These are phyloP conservation scores for Microtus oregoni DNA, from an alignment of 2,113 vertebrate species.

Conservation along the genomic window DNA sequence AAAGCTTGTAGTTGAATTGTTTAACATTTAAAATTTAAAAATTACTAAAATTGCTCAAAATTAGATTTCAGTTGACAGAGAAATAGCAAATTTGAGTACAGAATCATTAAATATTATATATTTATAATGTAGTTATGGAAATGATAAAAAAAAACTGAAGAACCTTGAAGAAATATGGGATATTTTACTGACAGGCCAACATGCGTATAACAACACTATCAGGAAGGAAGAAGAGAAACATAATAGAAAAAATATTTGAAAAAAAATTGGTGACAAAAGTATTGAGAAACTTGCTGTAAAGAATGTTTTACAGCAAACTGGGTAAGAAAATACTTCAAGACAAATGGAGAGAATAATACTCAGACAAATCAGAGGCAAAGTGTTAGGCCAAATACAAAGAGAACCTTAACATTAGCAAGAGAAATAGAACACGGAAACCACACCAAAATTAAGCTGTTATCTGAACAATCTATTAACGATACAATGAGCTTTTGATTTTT, in stretches of 20 bases:
- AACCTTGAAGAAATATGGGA: neutral
- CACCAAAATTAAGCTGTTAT: slow-evolving; percentile 19
- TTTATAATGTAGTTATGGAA: neutral
- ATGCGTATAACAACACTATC: neutral
- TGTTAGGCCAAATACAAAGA: neutral
- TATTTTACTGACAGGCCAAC: neutral
- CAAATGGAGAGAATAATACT: neutral
- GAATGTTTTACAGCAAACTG: neutral
- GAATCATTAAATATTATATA: neutral
- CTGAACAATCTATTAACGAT: neutral
- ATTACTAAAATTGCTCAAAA: neutral
- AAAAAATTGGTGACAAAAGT: neutral
- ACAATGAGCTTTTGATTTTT: neutral
- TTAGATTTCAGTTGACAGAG: neutral
- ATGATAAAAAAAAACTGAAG: neutral
- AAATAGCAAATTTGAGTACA: neutral
- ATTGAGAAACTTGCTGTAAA: neutral
- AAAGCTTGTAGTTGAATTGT: neutral
- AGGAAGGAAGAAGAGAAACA: neutral
- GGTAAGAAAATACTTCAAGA: neutral
- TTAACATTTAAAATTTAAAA: slow-evolving; percentile 1
- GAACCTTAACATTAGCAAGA: slow-evolving; percentile 16
- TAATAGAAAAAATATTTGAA: slow-evolving; percentile 11
- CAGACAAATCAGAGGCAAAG: neutral
- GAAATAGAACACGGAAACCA: neutral